These are phyloP conservation scores for Ptychoptera albimana DNA, from an alignment of 2,888 invertebrate genomes.

Conservation along the genomic window DNA sequence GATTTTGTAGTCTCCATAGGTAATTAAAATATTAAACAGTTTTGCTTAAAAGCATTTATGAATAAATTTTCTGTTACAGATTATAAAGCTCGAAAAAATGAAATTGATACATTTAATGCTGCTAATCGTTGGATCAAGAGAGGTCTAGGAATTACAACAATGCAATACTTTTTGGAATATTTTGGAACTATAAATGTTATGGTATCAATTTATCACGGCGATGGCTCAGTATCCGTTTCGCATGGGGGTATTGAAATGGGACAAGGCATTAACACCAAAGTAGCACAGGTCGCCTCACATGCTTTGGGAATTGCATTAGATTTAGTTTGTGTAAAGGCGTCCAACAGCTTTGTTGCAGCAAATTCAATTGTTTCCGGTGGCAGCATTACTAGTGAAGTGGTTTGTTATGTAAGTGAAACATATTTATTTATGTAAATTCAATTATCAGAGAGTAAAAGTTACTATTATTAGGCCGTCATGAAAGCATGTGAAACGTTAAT, in stretches of 20 bases:
- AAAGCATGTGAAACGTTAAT: constrained; percentile 43
- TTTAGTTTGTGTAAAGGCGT: constrained; percentile 46
- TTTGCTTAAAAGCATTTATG: background rate
- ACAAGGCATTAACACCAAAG: constrained; percentile 64
- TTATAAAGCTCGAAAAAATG: constrained; percentile 36
- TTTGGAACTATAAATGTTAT: constrained; percentile 39
- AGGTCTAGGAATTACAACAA: constrained; percentile 50
- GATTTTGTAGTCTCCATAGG: constrained; percentile 31
- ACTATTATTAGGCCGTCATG: background rate
- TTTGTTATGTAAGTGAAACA: constrained; percentile 33
- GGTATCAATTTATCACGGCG: constrained; percentile 52
- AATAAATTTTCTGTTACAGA: constrained; percentile 23
- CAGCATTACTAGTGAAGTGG: constrained; percentile 54
- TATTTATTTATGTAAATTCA: background rate
- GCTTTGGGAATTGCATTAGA: constrained; percentile 52
- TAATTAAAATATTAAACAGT: background rate
- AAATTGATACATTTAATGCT: constrained; percentile 42
- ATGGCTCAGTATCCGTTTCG: constrained; percentile 52
- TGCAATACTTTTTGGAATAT: constrained; percentile 45
- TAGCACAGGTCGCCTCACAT: constrained; percentile 57
- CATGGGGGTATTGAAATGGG: constrained; percentile 66
- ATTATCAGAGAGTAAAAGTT: background rate
- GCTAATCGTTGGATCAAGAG: constrained; percentile 68
- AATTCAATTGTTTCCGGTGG: constrained; percentile 54
- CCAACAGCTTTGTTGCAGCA: constrained; percentile 45